These are phyloP conservation scores for Thermophis baileyi DNA, from an alignment of 2,113 vertebrate species.

Conservation along the genomic window DNA sequence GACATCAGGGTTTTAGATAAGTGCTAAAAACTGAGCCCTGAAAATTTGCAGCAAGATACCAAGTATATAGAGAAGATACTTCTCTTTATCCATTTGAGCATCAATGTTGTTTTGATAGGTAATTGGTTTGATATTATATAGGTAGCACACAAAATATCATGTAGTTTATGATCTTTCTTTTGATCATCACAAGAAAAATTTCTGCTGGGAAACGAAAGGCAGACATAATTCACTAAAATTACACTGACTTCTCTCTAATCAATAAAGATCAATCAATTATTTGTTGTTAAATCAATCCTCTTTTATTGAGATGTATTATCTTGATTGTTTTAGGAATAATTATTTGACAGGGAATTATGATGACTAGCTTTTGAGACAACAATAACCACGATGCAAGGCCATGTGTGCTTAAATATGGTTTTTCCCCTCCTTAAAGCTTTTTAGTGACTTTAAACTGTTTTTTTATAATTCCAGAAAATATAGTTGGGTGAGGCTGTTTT, in stretches of 20 bases:
- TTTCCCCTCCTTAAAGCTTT: constrained; percentile 48
- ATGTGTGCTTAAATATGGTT: constrained; percentile 56
- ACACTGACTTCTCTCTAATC: constrained; percentile 74
- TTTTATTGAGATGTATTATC: constrained; percentile 74
- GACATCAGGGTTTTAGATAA: constrained; percentile 66
- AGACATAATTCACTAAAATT: constrained; percentile 79
- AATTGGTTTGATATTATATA: constrained; percentile 49
- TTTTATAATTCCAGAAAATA: constrained; percentile 62
- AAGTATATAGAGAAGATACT: constrained; percentile 47
- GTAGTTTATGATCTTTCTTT: constrained; percentile 64
- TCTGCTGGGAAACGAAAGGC: constrained; percentile 78
- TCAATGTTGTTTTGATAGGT: constrained; percentile 47
- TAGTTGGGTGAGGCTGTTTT: constrained; percentile 66
- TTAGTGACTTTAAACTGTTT: constrained; percentile 62
- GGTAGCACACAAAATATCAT: constrained; percentile 53
- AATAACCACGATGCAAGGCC: constrained; percentile 69
- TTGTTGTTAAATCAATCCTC: constrained; percentile 85
- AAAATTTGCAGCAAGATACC: constrained; percentile 57
- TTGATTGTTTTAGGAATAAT: constrained; percentile 83
- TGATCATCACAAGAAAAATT: constrained; percentile 71
- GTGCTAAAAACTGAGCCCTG: constrained; percentile 60
- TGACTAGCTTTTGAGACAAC: constrained; percentile 71
- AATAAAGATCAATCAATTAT: constrained; percentile 84
- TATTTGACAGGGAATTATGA: constrained; percentile 71
- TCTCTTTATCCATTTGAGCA: constrained; percentile 49